Evolutionary conservation across 1,140 invertebrate genomes (phyloP).

Genomic region (Choristoneura fumiferana): DNA sequence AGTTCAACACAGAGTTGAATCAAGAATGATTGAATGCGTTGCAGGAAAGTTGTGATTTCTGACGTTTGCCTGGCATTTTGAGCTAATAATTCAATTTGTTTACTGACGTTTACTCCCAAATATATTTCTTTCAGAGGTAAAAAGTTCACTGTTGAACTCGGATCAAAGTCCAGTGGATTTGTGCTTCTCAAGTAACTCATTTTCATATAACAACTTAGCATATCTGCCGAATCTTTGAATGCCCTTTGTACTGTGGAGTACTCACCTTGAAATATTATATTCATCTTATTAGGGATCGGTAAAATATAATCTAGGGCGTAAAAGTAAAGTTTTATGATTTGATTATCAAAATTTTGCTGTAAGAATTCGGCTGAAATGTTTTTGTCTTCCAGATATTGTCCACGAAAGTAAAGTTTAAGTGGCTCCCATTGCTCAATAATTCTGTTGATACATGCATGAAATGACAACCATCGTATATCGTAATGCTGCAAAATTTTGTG

Average conservation of each 20-base stretch:
- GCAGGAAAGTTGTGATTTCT: no score
- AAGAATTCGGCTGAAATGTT: constrained; percentile 23
- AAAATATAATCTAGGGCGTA: constrained; percentile 4
- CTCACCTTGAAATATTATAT: not conserved
- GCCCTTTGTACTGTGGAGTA: not conserved
- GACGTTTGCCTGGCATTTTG: no score
- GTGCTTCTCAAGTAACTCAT: constrained; percentile 19
- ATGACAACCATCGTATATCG: constrained; percentile 28
- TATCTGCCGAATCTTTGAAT: not conserved
- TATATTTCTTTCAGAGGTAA: no score
- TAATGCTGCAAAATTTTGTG: constrained; percentile 32
- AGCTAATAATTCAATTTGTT: no score
- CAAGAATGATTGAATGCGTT: no score
- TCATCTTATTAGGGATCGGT: not conserved
- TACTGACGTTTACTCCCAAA: no score
- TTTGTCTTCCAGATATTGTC: constrained; percentile 19
- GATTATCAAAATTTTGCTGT: constrained; percentile 19
- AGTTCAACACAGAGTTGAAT: no score
- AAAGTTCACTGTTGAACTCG: no score
- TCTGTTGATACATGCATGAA: constrained; percentile 19
- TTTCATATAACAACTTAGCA: constrained; percentile 20
- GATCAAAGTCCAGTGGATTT: no score
- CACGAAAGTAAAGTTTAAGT: constrained; percentile 25
- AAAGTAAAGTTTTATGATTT: constrained; percentile 22
- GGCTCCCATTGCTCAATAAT: constrained; percentile 33